A percentile compares a stretch with the other conserved stretches of the same genome.
Evolutionary conservation across 2,797 vertebrate species (phyloP).

Genomic region (Cuculus canorus): DNA sequence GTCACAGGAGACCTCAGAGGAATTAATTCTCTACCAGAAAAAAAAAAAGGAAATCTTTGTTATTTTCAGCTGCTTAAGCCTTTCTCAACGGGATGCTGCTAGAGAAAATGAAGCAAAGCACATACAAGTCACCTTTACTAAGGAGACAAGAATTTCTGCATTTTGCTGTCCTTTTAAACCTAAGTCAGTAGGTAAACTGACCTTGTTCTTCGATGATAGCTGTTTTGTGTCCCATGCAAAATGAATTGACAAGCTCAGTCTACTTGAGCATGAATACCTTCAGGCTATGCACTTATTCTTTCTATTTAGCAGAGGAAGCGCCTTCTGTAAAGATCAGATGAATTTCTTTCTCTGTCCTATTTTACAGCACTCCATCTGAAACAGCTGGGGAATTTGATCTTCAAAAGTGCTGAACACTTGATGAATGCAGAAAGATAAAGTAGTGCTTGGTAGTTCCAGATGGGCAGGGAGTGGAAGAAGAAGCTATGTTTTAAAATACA

Average conservation of each 20-base stretch:
- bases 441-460: not conserved
- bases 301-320: not conserved
- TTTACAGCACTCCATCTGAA: constrained; percentile 7
- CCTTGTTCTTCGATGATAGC: not conserved
- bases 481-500: not conserved
- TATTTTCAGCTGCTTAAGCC: not conserved
- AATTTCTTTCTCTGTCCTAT: constrained; percentile 17
- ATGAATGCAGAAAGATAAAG: constrained; percentile 18
- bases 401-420: not conserved
- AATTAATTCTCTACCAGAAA: constrained; percentile 15
- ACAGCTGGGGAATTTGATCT: constrained; percentile 15
- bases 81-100: not conserved
- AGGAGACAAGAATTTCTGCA: not conserved
- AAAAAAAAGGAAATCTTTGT: not conserved
- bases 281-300: not conserved
- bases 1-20: constrained; percentile 39
- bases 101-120: not conserved
- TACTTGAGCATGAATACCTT: not conserved
- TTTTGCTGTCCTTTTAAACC: constrained; percentile 1
- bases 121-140: not conserved
- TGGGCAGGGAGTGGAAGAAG: not conserved
- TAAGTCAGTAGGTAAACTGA: not conserved
- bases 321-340: not conserved
- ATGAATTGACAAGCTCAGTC: not conserved
- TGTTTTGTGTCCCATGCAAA: not conserved